Evolutionary conservation across 2,888 invertebrate genomes (phyloP), one percentile per base, ranked within the genome.

Genomic region (Theristus sp.): DNA sequence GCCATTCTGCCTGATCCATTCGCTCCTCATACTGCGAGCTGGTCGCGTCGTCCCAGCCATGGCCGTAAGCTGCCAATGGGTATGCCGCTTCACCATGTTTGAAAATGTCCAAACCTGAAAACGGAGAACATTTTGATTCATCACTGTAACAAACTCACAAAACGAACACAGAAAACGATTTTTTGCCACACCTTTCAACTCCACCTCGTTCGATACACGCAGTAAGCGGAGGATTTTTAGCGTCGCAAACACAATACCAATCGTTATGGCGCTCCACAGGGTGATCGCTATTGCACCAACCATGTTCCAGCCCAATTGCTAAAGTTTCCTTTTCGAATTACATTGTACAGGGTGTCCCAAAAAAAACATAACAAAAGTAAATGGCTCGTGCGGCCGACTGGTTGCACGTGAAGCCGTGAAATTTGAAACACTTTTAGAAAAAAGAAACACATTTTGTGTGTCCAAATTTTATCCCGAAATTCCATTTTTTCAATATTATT

Each of bases 1-100:
- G 38, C 38, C 38, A 13, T 17, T 38, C 38, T 38, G 6, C 10
- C 17, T 38, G 10, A 38, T 38, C 38, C n/a, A 26, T 3, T 53
- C 10, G 53, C 53, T 10, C 10, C 6, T 26, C 53, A 53, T 10
- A 3, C 13, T 6, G 53, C 26, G n/a, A 13, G 24, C 31, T 38
- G 29, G n/a, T 26, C 17, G 61, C 28, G 17, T 61, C 28, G 24
- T 29, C 57, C 57, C 59, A 60, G 20, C 28, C 49, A 22, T 60
- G 60, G 10, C 53, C 57, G 28, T 71, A 75, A 1, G 73, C 68
- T 52, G 72, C 73, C 1, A 68, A 68, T 0, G 77, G 77, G 65
- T 78, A 78, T 3, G 77, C 77, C 1, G 74, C 73, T 65, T 78
- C 78, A 1, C 75, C 75, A 67, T 78, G 78, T 61, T 77, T 75